Conservation (phyloP, 2,797 vertebrate species). For the Micropoecilia bifurca region DNA sequence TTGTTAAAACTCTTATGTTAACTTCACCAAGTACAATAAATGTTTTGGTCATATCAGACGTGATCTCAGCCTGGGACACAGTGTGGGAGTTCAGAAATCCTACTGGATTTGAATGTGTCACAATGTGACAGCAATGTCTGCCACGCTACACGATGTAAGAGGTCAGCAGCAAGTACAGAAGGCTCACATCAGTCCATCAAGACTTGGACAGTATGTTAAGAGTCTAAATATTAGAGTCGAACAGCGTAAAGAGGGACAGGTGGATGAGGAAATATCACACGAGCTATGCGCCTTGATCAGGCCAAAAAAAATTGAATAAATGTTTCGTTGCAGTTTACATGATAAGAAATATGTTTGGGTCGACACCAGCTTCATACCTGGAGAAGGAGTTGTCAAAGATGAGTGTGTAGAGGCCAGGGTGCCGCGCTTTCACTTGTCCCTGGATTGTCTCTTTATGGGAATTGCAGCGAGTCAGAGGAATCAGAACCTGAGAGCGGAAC, state of each 20-base stretch:
- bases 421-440: slow-evolving; percentile 91
- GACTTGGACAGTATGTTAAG: not conserved
- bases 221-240: not conserved
- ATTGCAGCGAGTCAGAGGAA: slow-evolving; percentile 92
- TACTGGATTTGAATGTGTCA: not conserved
- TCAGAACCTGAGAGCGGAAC: slow-evolving; percentile 87
- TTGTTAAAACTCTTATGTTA: not conserved
- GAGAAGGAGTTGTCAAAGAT: slow-evolving; percentile 98
- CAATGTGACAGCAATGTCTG: not conserved
- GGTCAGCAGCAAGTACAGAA: not conserved
- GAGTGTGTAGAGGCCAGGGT: slow-evolving; percentile 88
- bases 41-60: not conserved
- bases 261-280: not conserved
- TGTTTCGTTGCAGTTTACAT: not conserved
- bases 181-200: not conserved
- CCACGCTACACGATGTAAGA: not conserved
- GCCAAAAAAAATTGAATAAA: not conserved
- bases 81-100: not conserved
- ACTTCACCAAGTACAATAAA: not conserved
- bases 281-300: not conserved
- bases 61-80: not conserved
- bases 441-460: slow-evolving; percentile 92
- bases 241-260: not conserved
- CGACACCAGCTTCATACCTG: slow-evolving; percentile 77
- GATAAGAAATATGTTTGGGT: not conserved